These are phyloP conservation scores for Zootoca vivipara DNA, from an alignment of 2,113 vertebrate species.

Conservation along the genomic window DNA sequence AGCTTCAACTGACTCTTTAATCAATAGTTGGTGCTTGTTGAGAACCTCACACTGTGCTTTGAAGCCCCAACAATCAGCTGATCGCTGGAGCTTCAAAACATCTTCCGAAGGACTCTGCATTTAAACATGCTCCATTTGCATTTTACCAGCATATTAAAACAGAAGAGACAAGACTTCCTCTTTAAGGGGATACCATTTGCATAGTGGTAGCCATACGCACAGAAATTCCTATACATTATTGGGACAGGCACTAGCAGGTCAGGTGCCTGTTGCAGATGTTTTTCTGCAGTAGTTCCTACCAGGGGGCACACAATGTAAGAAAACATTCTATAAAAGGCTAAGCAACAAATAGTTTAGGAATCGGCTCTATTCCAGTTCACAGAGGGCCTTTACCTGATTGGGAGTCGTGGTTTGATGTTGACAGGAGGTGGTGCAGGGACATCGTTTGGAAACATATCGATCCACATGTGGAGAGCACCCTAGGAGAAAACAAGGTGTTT, in stretches of 20 bases:
- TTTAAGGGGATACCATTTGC: background rate
- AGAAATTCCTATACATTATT: background rate
- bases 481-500: slow-evolving; percentile 48
- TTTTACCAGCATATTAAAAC: background rate
- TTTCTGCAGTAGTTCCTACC: background rate
- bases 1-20: too few relatives aligned
- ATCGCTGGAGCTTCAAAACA: too few relatives aligned
- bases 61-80: too few relatives aligned
- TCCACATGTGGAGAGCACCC: slow-evolving; percentile 95
- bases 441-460: slow-evolving; percentile 92
- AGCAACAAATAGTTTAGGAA: background rate
- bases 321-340: background rate
- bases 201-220: background rate
- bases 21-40: too few relatives aligned
- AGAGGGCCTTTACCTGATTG: slow-evolving; percentile 78
- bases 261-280: background rate
- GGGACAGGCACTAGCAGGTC: background rate
- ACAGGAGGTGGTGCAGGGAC: slow-evolving; percentile 86
- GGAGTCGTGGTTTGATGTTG: slow-evolving; percentile 90
- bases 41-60: too few relatives aligned
- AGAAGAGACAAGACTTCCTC: background rate
- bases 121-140: background rate
- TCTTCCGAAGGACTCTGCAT: too few relatives aligned
- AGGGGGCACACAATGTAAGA: background rate
- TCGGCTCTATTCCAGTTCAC: background rate